Evolutionary conservation across 1,140 invertebrate species (phyloP).

Genomic region (Pseudomyrmex gracilis): DNA sequence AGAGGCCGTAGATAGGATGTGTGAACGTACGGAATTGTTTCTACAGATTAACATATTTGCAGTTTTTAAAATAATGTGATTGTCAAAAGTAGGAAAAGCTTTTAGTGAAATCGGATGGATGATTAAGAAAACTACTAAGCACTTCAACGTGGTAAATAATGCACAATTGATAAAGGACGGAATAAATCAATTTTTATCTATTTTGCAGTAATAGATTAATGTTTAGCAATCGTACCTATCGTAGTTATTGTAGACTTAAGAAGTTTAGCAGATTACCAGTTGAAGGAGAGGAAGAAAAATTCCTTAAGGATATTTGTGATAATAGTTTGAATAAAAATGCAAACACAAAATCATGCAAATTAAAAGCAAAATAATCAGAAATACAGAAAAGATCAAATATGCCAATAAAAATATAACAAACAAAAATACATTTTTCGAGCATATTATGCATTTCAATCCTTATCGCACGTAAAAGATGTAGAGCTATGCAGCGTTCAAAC

Average conservation of each 20-base stretch:
- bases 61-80: not conserved
- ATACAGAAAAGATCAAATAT: slow-evolving; percentile 18
- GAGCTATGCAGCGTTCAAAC: not conserved
- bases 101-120: not conserved
- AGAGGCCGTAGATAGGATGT: slow-evolving; percentile 80
- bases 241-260: slow-evolving; percentile 52
- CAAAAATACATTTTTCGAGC: no score
- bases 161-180: no score
- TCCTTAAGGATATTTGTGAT: slow-evolving; percentile 52
- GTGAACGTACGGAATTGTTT: slow-evolving; percentile 77
- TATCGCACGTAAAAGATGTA: slow-evolving; percentile 5
- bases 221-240: slow-evolving; percentile 63
- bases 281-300: slow-evolving; percentile 59
- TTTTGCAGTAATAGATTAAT: no score
- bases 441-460: slow-evolving; percentile 1
- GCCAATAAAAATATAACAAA: slow-evolving; percentile 17
- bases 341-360: slow-evolving; percentile 64
- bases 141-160: not conserved
- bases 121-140: slow-evolving; percentile 17
- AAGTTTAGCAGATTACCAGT: slow-evolving; percentile 61
- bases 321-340: slow-evolving; percentile 48
- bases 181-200: no score
- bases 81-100: not conserved
- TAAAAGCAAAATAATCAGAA: slow-evolving; percentile 35
- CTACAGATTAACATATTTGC: slow-evolving; percentile 57